Conservation (phyloP, 2,113 vertebrate species). For the Alouatta palliata region DNA sequence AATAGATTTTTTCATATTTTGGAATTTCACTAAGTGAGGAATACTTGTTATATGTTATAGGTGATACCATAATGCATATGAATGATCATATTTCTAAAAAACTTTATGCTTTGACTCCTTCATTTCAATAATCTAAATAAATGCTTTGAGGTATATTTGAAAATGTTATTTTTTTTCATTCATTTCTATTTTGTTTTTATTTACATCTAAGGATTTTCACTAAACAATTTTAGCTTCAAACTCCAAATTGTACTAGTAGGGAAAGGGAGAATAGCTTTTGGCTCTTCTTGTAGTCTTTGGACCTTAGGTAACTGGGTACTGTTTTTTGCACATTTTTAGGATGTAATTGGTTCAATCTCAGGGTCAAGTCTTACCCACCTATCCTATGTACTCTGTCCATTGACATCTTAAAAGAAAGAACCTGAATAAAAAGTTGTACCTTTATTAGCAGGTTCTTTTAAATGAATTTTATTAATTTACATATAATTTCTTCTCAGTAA, state of each 20-base stretch:
- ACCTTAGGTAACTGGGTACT: neutral
- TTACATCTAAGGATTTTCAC: neutral
- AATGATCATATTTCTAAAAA: neutral
- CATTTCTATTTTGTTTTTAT: neutral
- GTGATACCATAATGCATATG: neutral
- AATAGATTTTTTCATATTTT: constrained; percentile 3
- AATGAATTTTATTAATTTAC: neutral
- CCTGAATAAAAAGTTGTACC: neutral
- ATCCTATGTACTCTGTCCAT: neutral
- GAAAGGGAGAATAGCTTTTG: neutral
- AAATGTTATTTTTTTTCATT: neutral
- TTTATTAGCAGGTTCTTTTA: neutral
- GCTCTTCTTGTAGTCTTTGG: neutral
- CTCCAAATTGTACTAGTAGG: neutral
- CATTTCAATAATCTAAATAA: constrained; percentile 13
- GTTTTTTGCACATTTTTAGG: neutral
- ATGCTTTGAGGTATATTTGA: constrained; percentile 15
- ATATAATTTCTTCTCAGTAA: neutral
- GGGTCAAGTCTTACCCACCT: neutral
- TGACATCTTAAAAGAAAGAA: neutral
- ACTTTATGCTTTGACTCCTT: neutral
- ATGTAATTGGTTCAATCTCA: neutral
- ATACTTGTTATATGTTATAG: neutral
- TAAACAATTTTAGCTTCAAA: neutral
- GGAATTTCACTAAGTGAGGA: neutral